Evolutionary conservation across 2,888 invertebrate species (phyloP).

Genomic region (Melikaiella ostensackeni): DNA sequence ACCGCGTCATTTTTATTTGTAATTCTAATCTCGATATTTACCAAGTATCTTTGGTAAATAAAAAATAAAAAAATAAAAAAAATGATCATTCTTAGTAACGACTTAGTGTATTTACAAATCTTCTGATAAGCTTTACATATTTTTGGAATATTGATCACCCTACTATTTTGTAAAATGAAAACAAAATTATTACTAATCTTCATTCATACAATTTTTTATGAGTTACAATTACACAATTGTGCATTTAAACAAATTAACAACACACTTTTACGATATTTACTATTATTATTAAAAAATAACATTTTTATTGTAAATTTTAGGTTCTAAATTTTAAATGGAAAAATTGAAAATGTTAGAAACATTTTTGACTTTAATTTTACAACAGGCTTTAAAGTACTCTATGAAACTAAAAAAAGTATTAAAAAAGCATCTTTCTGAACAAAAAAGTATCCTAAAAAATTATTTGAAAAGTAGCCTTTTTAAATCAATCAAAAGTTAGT

Average conservation of each 20-base stretch:
- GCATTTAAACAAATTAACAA: neutral
- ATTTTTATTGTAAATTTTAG: too few species aligned
- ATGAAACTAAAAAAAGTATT: too few species aligned
- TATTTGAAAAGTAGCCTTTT: too few species aligned
- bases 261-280: too few species aligned
- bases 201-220: neutral
- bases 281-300: too few species aligned
- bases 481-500: too few species aligned
- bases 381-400: too few species aligned
- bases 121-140: conserved; percentile 4
- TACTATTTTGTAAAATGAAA: neutral
- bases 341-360: too few species aligned
- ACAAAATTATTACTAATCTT: neutral
- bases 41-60: neutral
- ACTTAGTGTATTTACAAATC: neutral
- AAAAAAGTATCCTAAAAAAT: too few species aligned
- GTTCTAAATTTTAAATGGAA: too few species aligned
- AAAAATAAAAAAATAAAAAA: neutral
- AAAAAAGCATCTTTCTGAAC: too few species aligned
- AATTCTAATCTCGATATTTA: conserved; percentile 30
- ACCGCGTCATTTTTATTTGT: conserved; percentile 32
- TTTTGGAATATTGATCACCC: neutral
- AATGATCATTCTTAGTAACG: neutral
- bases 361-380: too few species aligned
- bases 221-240: neutral